phyloP scores from a whole-genome alignment of 2,888 invertebrate genomes.

The Philereme vetulata region DNA sequence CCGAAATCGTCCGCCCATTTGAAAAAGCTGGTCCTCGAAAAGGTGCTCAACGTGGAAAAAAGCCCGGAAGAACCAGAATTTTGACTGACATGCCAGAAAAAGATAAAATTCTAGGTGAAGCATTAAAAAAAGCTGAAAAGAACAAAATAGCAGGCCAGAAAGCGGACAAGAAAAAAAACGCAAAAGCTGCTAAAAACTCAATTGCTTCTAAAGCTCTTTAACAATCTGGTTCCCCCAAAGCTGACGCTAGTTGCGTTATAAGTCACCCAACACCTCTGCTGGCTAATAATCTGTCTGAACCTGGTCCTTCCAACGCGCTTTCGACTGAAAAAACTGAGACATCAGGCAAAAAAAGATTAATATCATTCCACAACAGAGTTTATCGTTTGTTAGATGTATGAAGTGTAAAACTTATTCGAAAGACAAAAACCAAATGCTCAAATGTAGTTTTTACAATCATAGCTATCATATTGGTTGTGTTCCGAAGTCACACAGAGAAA shows the following conservation, averaged over 20 bases:
- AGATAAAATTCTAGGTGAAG: too few relatives aligned
- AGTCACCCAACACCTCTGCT: not conserved
- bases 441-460: slow-evolving; percentile 26
- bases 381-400: not conserved
- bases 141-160: too few relatives aligned
- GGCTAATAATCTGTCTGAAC: not conserved
- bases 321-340: not conserved
- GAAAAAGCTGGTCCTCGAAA: too few relatives aligned
- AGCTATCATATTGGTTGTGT: slow-evolving; percentile 24
- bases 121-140: too few relatives aligned
- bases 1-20: too few relatives aligned
- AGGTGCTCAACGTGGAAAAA: too few relatives aligned
- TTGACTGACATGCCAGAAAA: too few relatives aligned
- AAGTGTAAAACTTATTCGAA: slow-evolving; percentile 18
- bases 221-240: not conserved
- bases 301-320: slow-evolving; percentile 1
- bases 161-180: too few relatives aligned
- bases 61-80: too few relatives aligned
- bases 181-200: too few relatives aligned
- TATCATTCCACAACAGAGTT: not conserved
- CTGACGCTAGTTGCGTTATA: not conserved
- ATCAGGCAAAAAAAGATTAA: not conserved
- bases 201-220: too few relatives aligned
- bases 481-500: too few relatives aligned
- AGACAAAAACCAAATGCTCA: slow-evolving; percentile 24